Evolutionary conservation across 2,797 vertebrate species (phyloP).

Genomic region (Phrynocephalus forsythii): DNA sequence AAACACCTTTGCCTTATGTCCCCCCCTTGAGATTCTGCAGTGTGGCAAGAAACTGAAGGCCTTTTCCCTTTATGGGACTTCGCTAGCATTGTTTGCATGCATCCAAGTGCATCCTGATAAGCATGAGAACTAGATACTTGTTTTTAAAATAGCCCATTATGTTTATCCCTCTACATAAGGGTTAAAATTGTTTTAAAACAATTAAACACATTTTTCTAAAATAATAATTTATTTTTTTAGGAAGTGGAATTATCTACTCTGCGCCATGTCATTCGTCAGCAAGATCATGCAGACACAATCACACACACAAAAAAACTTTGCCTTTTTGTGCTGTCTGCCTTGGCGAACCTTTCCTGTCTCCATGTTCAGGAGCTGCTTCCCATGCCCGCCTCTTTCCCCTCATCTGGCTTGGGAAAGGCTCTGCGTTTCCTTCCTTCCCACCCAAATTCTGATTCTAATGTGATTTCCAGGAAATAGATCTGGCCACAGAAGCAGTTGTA

Average conservation of each 20-base stretch:
- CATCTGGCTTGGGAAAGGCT: not conserved
- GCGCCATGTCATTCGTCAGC: not conserved
- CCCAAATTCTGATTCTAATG: not conserved
- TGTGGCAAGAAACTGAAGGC: not conserved
- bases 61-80: not conserved
- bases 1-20: not conserved
- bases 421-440: too few species aligned
- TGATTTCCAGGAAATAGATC: not conserved
- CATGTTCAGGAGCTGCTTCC: not conserved
- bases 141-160: not conserved
- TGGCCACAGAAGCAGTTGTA: not conserved
- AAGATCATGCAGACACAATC: not conserved
- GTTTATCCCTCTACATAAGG: too few species aligned
- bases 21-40: not conserved
- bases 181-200: too few species aligned
- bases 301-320: not conserved
- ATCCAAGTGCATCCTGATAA: not conserved
- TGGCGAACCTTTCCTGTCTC: not conserved
- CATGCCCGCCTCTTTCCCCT: not conserved
- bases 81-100: not conserved
- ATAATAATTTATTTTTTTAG: not conserved
- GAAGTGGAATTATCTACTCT: not conserved
- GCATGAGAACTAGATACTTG: not conserved
- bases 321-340: not conserved
- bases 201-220: too few species aligned